Percentiles rank a stretch among this genome's conserved stretches.
phyloP scores from a whole-genome alignment of 2,888 invertebrate genomes.

The Neria commutata region DNA sequence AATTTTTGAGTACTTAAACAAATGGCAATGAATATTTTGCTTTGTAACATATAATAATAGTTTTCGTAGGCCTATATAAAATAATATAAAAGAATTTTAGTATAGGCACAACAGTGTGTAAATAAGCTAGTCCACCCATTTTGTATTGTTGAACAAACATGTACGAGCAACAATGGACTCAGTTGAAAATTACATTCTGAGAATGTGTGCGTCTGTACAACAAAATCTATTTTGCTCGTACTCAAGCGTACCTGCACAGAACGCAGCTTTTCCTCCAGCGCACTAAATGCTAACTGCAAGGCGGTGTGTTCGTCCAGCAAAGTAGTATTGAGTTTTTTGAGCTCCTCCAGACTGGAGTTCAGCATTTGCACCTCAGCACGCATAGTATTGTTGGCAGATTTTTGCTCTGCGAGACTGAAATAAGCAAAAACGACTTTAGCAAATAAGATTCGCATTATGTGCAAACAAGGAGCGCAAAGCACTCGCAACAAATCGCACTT shows the following conservation, averaged over 20 bases:
- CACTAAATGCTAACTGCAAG: constrained; percentile 85
- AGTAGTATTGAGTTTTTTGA: constrained; percentile 85
- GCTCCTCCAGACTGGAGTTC: constrained; percentile 73
- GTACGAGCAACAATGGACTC: no score
- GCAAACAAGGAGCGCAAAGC: not conserved
- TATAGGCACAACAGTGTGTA: no score
- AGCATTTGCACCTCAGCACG: constrained; percentile 77
- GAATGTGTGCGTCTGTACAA: no score
- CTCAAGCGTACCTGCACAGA: constrained; percentile 73
- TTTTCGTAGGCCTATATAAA: no score
- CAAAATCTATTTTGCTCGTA: no score
- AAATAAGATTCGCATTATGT: not conserved
- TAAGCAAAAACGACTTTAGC: not conserved
- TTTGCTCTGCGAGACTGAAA: constrained; percentile 72
- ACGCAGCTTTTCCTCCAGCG: constrained; percentile 87
- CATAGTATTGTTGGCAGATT: constrained; percentile 70
- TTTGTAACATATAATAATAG: no score
- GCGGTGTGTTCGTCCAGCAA: constrained; percentile 94
- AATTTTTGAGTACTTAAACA: no score
- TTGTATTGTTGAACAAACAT: no score
- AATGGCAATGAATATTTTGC: no score
- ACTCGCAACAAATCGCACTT: constrained; percentile 65
- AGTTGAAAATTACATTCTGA: no score
- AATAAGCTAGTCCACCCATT: no score
- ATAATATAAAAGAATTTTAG: no score